Evolutionary conservation across 1,140 invertebrate species (phyloP).

Genomic region (Pseudachorutes palmiensis): DNA sequence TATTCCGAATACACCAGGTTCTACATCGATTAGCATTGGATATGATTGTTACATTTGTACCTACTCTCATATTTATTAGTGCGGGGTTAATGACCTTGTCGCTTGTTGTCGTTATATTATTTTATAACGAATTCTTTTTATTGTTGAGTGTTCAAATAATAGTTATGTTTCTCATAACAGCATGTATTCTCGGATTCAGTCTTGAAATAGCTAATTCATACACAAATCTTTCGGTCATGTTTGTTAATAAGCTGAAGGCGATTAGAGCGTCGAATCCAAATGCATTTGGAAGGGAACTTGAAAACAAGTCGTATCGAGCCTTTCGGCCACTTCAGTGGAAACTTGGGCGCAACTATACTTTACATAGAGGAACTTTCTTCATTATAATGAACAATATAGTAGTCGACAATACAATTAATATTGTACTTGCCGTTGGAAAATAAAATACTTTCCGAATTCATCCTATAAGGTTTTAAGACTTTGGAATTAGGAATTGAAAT

Average conservation of each 20-base stretch:
- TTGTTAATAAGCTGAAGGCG: not conserved
- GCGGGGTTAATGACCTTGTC: not conserved
- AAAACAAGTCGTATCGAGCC: not conserved
- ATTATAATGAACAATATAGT: not conserved
- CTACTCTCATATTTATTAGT: not conserved
- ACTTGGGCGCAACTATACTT: not conserved
- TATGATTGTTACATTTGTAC: not conserved
- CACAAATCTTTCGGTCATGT: not conserved
- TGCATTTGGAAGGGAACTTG: not conserved
- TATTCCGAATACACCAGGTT: not conserved
- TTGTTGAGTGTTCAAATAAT: not conserved
- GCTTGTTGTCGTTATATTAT: not conserved
- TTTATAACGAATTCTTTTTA: not conserved
- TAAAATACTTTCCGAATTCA: too few species aligned
- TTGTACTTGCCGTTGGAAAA: not conserved
- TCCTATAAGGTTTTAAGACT: too few species aligned
- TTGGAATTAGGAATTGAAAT: too few species aligned
- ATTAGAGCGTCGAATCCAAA: not conserved
- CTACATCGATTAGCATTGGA: not conserved
- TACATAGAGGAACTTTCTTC: not conserved
- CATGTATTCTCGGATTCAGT: not conserved
- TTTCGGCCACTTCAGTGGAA: not conserved
- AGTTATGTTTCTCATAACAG: not conserved
- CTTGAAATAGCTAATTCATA: not conserved
- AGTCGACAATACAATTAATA: not conserved